These are phyloP conservation scores for Cyclina sinensis DNA, from an alignment of 1,140 invertebrate genomes.

Conservation along the genomic window DNA sequence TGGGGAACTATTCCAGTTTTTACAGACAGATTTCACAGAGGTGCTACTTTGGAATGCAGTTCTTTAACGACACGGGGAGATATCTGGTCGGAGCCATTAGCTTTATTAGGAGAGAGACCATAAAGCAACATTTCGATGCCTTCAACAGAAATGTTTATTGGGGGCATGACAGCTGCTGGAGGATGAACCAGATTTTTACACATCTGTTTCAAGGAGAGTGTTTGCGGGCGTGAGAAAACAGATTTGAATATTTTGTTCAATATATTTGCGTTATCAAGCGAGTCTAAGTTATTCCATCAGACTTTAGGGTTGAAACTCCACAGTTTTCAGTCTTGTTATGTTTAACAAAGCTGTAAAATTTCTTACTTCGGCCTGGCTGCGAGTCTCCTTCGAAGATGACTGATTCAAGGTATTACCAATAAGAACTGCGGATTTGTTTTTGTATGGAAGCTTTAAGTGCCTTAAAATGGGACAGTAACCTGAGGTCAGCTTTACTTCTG, in stretches of 20 bases:
- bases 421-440: slow-evolving; percentile 10
- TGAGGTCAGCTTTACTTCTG: too few relatives aligned
- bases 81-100: slow-evolving; percentile 22
- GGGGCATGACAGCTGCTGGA: not conserved
- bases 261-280: not conserved
- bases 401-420: slow-evolving; percentile 12
- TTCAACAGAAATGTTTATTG: not conserved
- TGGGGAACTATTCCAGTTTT: slow-evolving; percentile 22
- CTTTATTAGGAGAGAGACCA: slow-evolving; percentile 44
- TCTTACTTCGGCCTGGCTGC: not conserved
- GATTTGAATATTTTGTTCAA: slow-evolving; percentile 15
- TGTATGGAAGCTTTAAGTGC: not conserved
- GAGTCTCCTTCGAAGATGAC: slow-evolving; percentile 5
- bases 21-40: slow-evolving; percentile 31
- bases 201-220: slow-evolving; percentile 76
- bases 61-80: not conserved
- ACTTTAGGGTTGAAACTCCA: slow-evolving; percentile 59
- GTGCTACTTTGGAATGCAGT: not conserved
- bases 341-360: slow-evolving; percentile 27
- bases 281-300: slow-evolving; percentile 12
- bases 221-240: slow-evolving; percentile 74
- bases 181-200: not conserved
- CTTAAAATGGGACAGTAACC: too few relatives aligned
- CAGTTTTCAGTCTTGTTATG: slow-evolving; percentile 74
- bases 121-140: slow-evolving; percentile 8